Conservation (phyloP, 2,113 vertebrate species). For the Agapornis roseicollis region DNA sequence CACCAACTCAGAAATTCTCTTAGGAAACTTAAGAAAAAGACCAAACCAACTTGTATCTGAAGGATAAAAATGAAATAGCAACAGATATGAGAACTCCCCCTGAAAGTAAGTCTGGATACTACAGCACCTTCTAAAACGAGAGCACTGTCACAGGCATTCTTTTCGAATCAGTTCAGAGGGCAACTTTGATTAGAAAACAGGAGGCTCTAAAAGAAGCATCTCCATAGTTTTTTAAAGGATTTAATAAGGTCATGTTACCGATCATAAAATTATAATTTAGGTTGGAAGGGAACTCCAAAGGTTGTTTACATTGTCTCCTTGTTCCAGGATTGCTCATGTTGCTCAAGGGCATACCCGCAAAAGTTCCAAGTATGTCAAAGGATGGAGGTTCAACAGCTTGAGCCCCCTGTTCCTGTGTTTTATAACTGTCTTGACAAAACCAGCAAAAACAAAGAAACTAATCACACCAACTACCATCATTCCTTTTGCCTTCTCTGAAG, state of each 20-base stretch:
- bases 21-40: neutral
- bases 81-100: too few relatives aligned
- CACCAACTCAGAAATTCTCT: neutral
- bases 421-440: neutral
- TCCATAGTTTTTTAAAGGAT: neutral
- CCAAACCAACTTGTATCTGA: neutral
- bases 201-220: neutral
- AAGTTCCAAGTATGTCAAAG: neutral
- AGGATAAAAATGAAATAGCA: neutral
- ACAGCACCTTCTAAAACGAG: neutral
- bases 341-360: neutral
- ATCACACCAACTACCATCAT: neutral
- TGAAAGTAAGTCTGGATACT: neutral
- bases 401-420: neutral
- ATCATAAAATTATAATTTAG: neutral
- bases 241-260: neutral
- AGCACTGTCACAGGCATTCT: neutral
- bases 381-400: neutral
- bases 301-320: neutral
- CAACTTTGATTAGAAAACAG: neutral
- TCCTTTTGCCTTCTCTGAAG: neutral
- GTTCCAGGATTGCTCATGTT: neutral
- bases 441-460: neutral
- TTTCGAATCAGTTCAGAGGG: neutral
- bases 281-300: neutral